Base-by-base conservation (phyloP, 2,888 invertebrate species). In the Argyresthia albistria region DNA sequence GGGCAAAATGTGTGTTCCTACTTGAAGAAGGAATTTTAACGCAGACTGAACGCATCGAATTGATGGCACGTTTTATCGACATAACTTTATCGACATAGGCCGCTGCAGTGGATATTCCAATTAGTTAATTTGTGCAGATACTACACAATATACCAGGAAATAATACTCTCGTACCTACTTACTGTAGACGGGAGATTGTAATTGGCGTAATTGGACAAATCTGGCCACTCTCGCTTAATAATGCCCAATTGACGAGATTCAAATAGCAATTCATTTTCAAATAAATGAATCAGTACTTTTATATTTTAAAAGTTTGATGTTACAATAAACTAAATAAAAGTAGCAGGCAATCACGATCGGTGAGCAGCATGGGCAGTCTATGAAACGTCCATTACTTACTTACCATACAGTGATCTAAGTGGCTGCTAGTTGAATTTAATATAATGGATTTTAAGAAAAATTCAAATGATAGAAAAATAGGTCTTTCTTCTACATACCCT, bases 171-270 rank as follows among this genome's bases (percentile, higher is more conserved):
- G 65, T 68, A 69, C 66, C 62, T 71, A 72, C 72, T 72, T 69
- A 70, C 68, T n/a, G 25, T 48, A 70, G 68, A 79, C 77, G 76
- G 80, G 79, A 76, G 77, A 80, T 77, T 80, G 81, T 86, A 87
- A 86, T 87, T 86, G 84, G 78, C 76, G 79, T 87, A 87, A 87
- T 86, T 87, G 84, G 73, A 73, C 77, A 80, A 87, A 87, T 84
- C 86, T 86, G 83, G 79, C 77, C 76, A 77, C 74, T 75, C 80
- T 52, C 49, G 50, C 52, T 81, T 83, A 84, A 87, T 86, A 83
- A 82, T 75, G 78, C 67, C 65, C 74, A 75, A 84, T 87, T 83
- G 84, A 80, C 74, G 76, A 80, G 75, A 82, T 82, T 80, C 76
- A 80, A 83, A 80, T 69, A 73, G 76, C 82, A 80, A 82, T 80